phyloP scores from a whole-genome alignment of 1,140 invertebrate genomes.

The Maconellicoccus hirsutus region DNA sequence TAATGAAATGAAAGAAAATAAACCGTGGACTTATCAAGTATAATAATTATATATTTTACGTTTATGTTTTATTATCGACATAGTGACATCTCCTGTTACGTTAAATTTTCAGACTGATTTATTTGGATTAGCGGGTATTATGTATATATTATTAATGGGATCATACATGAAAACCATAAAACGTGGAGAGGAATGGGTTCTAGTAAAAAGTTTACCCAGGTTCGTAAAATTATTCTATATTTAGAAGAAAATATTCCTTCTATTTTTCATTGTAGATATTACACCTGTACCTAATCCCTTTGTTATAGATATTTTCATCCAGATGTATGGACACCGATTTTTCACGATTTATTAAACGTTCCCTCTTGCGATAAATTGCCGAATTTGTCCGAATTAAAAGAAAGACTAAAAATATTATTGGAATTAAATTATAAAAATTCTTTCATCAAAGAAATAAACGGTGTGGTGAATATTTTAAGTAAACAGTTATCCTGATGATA shows the following conservation, averaged over 20 bases:
- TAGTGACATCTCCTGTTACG: no score
- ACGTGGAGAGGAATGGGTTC: slow-evolving; percentile 49
- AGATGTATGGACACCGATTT: not conserved
- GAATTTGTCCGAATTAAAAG: not conserved
- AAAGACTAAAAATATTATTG: not conserved
- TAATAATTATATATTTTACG: slow-evolving; percentile 11
- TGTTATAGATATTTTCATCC: not conserved
- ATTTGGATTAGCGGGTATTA: slow-evolving; percentile 72
- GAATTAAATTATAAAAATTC: not conserved
- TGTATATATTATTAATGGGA: slow-evolving; percentile 73
- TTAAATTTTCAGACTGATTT: slow-evolving; percentile 57
- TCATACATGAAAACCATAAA: slow-evolving; percentile 74
- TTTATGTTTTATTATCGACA: slow-evolving; percentile 21
- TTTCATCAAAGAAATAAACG: not conserved
- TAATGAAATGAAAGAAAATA: slow-evolving; percentile 72
- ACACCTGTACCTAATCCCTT: no score
- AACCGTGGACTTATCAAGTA: slow-evolving; percentile 81
- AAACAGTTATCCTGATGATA: no score
- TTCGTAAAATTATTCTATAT: slow-evolving; percentile 32
- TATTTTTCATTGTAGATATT: no score
- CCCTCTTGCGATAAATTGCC: not conserved
- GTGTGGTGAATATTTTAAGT: no score
- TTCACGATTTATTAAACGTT: not conserved
- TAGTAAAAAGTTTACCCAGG: slow-evolving; percentile 53
- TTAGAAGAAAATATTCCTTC: not conserved